Conservation (phyloP, 2,113 vertebrate genomes). For the Mus spicilegus region DNA sequence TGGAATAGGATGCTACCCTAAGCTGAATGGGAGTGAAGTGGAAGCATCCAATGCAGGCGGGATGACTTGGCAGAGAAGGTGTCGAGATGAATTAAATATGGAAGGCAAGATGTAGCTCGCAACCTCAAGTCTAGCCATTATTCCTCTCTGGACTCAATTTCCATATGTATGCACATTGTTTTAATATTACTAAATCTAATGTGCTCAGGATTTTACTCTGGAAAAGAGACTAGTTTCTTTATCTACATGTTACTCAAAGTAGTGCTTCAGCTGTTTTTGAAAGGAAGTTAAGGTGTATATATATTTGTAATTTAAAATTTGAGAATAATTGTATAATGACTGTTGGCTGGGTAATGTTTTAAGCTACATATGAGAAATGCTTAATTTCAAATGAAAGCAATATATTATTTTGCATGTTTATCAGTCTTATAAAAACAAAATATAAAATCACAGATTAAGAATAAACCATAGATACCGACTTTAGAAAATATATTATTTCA, state of each 20-base stretch:
- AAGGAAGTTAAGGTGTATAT: background rate
- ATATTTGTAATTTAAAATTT: background rate
- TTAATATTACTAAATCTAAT: slow-evolving; percentile 55
- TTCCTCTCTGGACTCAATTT: slow-evolving; percentile 43
- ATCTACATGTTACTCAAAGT: background rate
- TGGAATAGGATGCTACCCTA: background rate
- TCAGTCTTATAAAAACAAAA: background rate
- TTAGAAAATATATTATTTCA: background rate
- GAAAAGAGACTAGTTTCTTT: background rate
- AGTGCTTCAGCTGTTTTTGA: background rate
- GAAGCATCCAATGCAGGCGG: background rate
- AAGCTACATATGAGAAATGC: background rate
- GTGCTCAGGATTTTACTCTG: slow-evolving; percentile 16
- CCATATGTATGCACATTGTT: slow-evolving; percentile 1
- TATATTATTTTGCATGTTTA: background rate
- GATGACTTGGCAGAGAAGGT: slow-evolving; percentile 12
- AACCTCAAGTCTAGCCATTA: slow-evolving; percentile 20
- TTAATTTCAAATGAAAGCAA: background rate
- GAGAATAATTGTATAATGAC: background rate
- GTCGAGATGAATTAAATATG: slow-evolving; percentile 26
- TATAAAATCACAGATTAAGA: background rate
- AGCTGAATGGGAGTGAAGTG: background rate
- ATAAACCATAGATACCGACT: background rate
- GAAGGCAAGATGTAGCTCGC: slow-evolving; percentile 40
- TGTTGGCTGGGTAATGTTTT: background rate